Conservation (phyloP, 2,113 vertebrate genomes). For the Ciconia stormi region DNA sequence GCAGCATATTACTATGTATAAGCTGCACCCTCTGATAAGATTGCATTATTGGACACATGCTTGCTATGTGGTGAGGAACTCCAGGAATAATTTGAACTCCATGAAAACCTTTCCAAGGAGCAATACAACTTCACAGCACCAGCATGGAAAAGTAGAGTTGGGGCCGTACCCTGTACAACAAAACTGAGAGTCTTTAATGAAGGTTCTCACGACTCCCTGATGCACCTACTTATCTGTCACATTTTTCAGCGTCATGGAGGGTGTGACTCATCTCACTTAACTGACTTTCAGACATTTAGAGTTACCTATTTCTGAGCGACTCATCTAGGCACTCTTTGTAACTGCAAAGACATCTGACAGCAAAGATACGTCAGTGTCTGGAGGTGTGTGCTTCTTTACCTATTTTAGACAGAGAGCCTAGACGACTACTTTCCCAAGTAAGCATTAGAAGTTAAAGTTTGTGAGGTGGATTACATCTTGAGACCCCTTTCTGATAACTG, state of each 20-base stretch:
- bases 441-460: background rate
- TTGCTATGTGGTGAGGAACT: background rate
- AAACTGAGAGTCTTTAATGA: background rate
- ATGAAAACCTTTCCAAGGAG: background rate
- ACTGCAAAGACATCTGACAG: background rate
- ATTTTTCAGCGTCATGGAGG: background rate
- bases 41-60: background rate
- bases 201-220: background rate
- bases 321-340: background rate
- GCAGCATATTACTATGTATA: background rate
- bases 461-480: background rate
- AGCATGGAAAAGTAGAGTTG: background rate
- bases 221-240: background rate
- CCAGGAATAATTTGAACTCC: background rate
- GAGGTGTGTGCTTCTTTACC: background rate
- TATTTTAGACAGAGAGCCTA: background rate
- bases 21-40: background rate
- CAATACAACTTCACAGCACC: background rate
- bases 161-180: background rate
- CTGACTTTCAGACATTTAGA: background rate
- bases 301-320: background rate
- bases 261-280: background rate
- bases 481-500: background rate
- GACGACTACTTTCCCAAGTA: background rate
- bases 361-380: background rate